Conservation (phyloP, 2,797 vertebrate species). For the Ispidina lecontei region DNA sequence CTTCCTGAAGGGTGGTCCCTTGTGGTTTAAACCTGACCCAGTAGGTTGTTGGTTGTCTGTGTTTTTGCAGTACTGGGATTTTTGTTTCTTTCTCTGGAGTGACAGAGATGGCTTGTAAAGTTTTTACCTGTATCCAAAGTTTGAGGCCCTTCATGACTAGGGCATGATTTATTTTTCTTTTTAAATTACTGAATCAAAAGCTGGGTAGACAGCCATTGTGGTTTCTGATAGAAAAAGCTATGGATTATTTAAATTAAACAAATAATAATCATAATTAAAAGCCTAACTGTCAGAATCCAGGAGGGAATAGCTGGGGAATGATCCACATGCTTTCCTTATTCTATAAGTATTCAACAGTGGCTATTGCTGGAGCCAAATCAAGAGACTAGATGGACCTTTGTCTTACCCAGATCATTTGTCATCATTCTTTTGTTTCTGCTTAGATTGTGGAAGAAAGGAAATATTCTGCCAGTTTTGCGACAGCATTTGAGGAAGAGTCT, state of each 20-base stretch:
- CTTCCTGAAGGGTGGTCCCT: conserved; percentile 1
- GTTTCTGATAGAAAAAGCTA: neutral
- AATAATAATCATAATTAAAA: neutral
- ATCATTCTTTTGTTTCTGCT: neutral
- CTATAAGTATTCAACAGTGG: neutral
- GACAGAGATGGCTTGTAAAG: neutral
- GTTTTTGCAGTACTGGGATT: neutral
- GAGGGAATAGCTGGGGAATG: neutral
- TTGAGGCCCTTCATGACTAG: neutral
- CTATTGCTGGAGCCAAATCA: neutral
- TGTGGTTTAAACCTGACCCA: neutral
- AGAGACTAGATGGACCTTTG: neutral
- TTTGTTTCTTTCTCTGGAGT: neutral
- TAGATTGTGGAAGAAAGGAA: neutral
- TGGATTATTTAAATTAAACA: neutral
- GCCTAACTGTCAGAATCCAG: neutral
- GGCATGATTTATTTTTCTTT: neutral
- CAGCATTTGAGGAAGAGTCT: neutral
- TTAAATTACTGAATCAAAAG: neutral
- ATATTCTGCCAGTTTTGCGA: neutral
- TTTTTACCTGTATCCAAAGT: neutral
- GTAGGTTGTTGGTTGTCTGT: neutral
- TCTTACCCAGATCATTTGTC: neutral
- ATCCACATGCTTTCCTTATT: neutral
- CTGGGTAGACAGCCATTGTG: neutral